These are phyloP conservation scores for Bolinopsis microptera DNA, from an alignment of 37 sponge, comb jelly and placozoan species.

Conservation along the genomic window DNA sequence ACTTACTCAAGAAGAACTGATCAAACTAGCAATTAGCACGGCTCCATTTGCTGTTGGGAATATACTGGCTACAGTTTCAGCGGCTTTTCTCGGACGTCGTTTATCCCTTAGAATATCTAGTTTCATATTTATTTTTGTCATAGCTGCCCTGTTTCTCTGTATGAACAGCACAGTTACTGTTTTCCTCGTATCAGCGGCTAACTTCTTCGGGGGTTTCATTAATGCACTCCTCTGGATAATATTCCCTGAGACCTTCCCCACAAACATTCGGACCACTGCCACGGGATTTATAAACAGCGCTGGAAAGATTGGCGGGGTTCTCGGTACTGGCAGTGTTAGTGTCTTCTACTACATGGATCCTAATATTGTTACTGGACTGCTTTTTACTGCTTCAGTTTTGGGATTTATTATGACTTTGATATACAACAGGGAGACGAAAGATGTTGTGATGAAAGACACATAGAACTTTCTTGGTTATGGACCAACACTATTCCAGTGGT, in stretches of 20 bases:
- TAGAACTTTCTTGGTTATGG: no score
- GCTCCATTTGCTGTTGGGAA: neutral
- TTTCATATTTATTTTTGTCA: neutral
- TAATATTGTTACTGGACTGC: neutral
- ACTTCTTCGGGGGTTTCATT: neutral
- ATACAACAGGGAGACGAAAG: constrained; percentile 16
- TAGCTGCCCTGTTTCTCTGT: neutral
- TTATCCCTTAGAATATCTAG: neutral
- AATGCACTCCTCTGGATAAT: neutral
- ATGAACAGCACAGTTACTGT: neutral
- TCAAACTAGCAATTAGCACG: neutral
- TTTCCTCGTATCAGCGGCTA: neutral
- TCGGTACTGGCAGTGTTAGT: neutral
- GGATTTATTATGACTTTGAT: neutral
- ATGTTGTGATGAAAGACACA: neutral
- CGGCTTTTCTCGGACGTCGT: neutral
- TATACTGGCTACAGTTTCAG: neutral
- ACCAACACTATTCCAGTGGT: no score
- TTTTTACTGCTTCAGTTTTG: neutral
- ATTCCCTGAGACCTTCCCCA: neutral
- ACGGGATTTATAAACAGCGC: neutral
- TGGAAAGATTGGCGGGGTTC: neutral
- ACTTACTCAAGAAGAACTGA: no score
- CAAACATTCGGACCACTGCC: neutral
- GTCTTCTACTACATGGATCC: neutral